Conservation (phyloP, 2,888 invertebrate species). For the Kryphioiulus occultus region DNA sequence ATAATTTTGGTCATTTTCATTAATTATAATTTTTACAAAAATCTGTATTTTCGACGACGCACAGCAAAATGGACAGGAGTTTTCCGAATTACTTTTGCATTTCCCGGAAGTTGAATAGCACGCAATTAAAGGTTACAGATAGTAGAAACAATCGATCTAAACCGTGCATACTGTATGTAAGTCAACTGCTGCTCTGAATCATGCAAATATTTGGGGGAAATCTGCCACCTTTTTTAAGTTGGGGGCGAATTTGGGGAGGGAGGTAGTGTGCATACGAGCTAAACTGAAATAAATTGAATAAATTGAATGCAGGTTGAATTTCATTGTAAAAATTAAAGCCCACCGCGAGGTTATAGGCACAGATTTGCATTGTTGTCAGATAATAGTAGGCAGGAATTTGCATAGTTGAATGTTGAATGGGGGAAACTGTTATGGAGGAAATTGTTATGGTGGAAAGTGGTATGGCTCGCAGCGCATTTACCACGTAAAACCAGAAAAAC, state of each 20-base stretch:
- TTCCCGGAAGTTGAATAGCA: slow-evolving; percentile 9
- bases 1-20: too few relatives aligned
- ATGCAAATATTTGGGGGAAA: not conserved
- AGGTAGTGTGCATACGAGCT: too few relatives aligned
- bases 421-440: not conserved
- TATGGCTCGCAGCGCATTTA: too few relatives aligned
- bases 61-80: not conserved
- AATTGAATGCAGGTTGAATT: too few relatives aligned
- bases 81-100: not conserved
- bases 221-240: not conserved
- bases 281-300: too few relatives aligned
- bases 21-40: too few relatives aligned
- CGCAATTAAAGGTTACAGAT: not conserved
- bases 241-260: not conserved
- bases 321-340: not conserved
- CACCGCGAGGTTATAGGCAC: not conserved
- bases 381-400: not conserved
- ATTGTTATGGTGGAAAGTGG: not conserved
- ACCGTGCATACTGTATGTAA: not conserved
- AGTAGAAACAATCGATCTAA: not conserved
- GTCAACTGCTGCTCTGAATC: not conserved
- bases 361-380: not conserved
- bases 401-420: not conserved
- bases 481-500: not conserved
- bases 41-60: too few relatives aligned